These are phyloP conservation scores for Zosterops lateralis DNA, from an alignment of 2,113 vertebrate species.

Conservation along the genomic window DNA sequence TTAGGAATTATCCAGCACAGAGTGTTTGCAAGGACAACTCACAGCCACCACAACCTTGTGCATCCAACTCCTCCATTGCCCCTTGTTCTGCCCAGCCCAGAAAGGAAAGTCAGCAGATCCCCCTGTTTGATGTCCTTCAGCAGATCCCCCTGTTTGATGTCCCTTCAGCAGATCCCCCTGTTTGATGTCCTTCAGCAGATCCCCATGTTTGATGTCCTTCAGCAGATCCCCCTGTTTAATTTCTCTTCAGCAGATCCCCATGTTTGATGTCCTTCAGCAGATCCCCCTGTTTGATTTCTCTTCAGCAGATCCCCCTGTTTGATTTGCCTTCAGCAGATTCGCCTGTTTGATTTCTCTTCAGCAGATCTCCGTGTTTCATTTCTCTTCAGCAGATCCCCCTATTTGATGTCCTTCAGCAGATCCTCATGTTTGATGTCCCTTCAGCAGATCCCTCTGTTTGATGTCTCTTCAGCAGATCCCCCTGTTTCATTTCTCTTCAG, in stretches of 20 bases:
- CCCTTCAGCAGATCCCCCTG: neutral
- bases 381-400: neutral
- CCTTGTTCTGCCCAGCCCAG: neutral
- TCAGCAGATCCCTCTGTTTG: neutral
- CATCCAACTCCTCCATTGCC: accelerated
- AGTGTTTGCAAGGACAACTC: neutral
- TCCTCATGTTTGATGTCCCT: neutral
- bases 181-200: neutral
- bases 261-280: neutral
- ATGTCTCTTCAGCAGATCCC: neutral
- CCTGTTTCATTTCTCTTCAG: neutral
- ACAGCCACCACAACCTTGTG: accelerated
- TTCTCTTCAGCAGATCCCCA: neutral
- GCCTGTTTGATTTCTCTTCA: neutral
- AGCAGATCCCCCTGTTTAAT: neutral
- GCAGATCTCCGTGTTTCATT: neutral
- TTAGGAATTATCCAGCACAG: neutral
- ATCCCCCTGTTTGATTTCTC: neutral
- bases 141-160: neutral
- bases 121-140: neutral
- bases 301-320: neutral
- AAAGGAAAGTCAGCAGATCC: neutral
- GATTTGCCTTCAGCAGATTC: neutral
- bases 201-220: neutral
- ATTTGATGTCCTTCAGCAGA: neutral